Conservation (phyloP, 2,113 vertebrate genomes). For the Tragelaphus imberbis region DNA sequence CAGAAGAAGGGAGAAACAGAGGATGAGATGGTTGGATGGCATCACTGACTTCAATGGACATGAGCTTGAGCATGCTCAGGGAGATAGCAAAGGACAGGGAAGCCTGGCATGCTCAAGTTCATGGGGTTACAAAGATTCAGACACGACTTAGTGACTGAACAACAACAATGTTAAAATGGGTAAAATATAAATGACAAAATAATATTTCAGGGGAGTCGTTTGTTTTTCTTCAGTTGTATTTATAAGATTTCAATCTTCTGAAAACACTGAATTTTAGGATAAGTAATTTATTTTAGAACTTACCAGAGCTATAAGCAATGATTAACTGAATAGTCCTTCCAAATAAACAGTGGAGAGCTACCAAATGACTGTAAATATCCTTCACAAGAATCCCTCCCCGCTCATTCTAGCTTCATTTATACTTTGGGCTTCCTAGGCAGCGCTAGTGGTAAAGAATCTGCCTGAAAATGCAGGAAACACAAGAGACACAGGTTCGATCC, state of each 20-base stretch:
- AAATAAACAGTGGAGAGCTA: not conserved
- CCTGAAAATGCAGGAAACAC: not conserved
- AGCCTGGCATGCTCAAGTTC: not conserved
- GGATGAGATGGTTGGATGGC: not conserved
- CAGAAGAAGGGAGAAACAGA: not conserved
- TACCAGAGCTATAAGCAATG: constrained; percentile 26
- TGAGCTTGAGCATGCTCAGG: not conserved
- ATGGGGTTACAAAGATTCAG: not conserved
- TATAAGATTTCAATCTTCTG: constrained; percentile 32
- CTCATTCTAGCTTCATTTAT: not conserved
- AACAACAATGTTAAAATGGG: not conserved
- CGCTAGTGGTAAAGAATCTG: not conserved
- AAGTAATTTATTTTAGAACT: constrained; percentile 9
- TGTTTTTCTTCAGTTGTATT: not conserved
- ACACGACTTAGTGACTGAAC: not conserved
- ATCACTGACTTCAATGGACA: not conserved
- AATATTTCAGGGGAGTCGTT: not conserved
- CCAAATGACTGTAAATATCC: not conserved
- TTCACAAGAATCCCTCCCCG: not conserved
- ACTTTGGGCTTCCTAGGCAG: not conserved
- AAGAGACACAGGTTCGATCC: not conserved
- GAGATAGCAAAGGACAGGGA: not conserved
- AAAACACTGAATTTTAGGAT: constrained; percentile 1
- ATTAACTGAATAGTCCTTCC: constrained; percentile 34
- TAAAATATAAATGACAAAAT: not conserved